A percentile compares a stretch with the other conserved stretches of the same genome.
These are phyloP conservation scores for Epistrophe grossulariae DNA, from an alignment of 2,888 invertebrate genomes.

Conservation along the genomic window DNA sequence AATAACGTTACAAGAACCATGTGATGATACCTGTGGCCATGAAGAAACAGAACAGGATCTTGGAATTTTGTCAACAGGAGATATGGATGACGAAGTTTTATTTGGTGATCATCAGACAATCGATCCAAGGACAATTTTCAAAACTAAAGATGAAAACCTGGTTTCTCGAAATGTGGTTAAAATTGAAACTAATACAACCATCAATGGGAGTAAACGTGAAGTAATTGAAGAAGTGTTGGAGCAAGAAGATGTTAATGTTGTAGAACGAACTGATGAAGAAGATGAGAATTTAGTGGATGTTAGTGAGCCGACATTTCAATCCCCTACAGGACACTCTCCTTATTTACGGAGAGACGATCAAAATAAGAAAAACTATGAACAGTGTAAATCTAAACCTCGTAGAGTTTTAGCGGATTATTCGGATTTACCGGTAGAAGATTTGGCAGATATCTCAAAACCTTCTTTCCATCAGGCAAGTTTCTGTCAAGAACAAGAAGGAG, in stretches of 20 bases:
- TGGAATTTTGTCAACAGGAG: conserved; percentile 31
- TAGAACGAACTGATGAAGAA: background rate
- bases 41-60: background rate
- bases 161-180: conserved; percentile 38
- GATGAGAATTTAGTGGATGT: conserved; percentile 35
- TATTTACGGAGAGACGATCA: background rate
- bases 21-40: background rate
- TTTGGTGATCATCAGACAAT: conserved; percentile 23
- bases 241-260: conserved; percentile 46
- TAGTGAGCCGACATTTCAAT: conserved; percentile 28
- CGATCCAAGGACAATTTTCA: conserved; percentile 44
- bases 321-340: conserved; percentile 19
- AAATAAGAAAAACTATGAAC: background rate
- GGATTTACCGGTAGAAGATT: conserved; percentile 10
- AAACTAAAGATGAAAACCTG: conserved; percentile 29
- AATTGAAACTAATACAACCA: conserved; percentile 49
- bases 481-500: background rate
- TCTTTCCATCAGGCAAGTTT: background rate
- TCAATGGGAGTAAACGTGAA: conserved; percentile 28
- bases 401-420: conserved; percentile 8
- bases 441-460: conserved; percentile 12
- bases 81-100: conserved; percentile 53
- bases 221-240: conserved; percentile 59
- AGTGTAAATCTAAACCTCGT: conserved; percentile 5
- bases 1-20: conserved; percentile 35